Evolutionary conservation across 2,113 vertebrate genomes (phyloP).

Genomic region (Silurus asotus): DNA sequence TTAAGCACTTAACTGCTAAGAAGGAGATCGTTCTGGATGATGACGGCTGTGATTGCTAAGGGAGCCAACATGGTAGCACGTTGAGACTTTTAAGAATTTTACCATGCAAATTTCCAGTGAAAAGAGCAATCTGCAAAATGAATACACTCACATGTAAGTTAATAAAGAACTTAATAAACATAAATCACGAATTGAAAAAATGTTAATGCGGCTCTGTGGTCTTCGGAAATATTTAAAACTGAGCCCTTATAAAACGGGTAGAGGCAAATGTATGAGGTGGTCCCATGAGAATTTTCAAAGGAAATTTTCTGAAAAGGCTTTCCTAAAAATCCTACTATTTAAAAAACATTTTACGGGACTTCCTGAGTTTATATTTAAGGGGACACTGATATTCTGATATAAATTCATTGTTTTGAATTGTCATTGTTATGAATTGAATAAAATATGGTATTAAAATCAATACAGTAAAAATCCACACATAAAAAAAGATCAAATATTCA

Average conservation of each 20-base stretch:
- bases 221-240: neutral
- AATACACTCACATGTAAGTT: neutral
- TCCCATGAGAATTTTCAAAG: neutral
- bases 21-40: slow-evolving; percentile 5
- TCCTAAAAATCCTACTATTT: neutral
- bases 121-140: neutral
- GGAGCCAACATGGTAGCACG: neutral
- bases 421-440: neutral
- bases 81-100: slow-evolving; percentile 2
- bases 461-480: neutral
- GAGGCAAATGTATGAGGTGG: neutral
- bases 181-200: neutral
- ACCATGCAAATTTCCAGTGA: neutral
- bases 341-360: neutral
- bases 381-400: no score
- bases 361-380: neutral
- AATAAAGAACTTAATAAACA: neutral
- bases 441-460: neutral
- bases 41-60: neutral
- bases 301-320: neutral
- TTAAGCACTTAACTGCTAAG: slow-evolving; percentile 36
- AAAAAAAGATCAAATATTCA: neutral
- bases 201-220: neutral
- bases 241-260: neutral
- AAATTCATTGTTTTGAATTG: no score